Evolutionary conservation across 2,888 invertebrate species (phyloP).

Genomic region (Frankliniella fusca): DNA sequence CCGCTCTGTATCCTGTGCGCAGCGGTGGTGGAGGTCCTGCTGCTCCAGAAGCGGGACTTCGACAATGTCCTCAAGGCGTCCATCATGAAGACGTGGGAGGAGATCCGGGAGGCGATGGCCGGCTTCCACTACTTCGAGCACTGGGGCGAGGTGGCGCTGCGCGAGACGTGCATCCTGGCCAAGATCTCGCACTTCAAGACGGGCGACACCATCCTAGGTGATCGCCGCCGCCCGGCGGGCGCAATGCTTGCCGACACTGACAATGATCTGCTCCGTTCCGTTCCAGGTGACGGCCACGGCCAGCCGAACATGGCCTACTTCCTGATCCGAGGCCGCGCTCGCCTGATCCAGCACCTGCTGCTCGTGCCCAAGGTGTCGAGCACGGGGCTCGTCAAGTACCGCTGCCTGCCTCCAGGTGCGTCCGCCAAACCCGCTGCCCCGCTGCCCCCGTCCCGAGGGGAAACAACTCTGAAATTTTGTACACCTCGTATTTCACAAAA

Average conservation of each 20-base stretch:
- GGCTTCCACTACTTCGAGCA: conserved; percentile 61
- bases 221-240: conserved; percentile 3
- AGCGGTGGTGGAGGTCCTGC: conserved; percentile 61
- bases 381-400: background rate
- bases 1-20: conserved; percentile 31
- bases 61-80: conserved; percentile 56
- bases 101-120: conserved; percentile 56
- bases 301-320: conserved; percentile 52
- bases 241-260: no score
- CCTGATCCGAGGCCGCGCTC: conserved; percentile 56
- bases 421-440: no score
- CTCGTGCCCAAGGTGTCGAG: conserved; percentile 4
- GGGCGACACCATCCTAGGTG: conserved; percentile 54
- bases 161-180: conserved; percentile 63
- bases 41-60: conserved; percentile 60
- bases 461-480: no score
- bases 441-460: no score
- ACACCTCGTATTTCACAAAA: no score
- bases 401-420: background rate
- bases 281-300: conserved; percentile 43
- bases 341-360: conserved; percentile 56
- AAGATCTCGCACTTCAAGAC: conserved; percentile 55
- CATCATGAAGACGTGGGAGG: conserved; percentile 60
- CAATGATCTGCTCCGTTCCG: background rate
- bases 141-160: conserved; percentile 55